Evolutionary conservation across 2,797 vertebrate genomes (phyloP).

Genomic region (Fundulus diaphanus): DNA sequence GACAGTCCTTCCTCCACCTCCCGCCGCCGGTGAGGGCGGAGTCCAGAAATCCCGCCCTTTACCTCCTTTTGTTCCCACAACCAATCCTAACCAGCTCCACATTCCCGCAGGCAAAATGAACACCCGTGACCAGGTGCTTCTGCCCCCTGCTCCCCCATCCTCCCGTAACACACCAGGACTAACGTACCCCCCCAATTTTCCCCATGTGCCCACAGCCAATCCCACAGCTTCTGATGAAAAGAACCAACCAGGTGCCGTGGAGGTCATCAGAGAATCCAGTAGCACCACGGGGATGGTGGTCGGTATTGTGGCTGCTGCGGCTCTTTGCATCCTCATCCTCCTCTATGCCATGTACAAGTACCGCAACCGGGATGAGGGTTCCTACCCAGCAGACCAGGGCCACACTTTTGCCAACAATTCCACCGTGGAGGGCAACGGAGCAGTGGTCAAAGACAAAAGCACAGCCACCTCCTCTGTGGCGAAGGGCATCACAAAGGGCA

Average conservation of each 20-base stretch:
- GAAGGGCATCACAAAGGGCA: conserved; percentile 90
- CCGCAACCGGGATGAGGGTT: conserved; percentile 94
- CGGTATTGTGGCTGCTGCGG: conserved; percentile 94
- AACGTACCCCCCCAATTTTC: conserved; percentile 92
- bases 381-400: conserved; percentile 93
- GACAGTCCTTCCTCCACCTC: conserved; percentile 89
- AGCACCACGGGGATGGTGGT: conserved; percentile 98
- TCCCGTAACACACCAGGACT: conserved; percentile 86
- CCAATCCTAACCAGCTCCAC: conserved; percentile 84
- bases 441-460: conserved; percentile 91
- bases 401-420: conserved; percentile 90
- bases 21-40: conserved; percentile 79
- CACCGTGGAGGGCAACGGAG: conserved; percentile 88
- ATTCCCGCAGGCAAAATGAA: conserved; percentile 97
- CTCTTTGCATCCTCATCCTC: conserved; percentile 96
- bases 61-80: conserved; percentile 81
- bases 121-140: conserved; percentile 90
- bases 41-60: conserved; percentile 82
- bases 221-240: conserved; percentile 90
- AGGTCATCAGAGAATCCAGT: conserved; percentile 94
- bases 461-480: conserved; percentile 79
- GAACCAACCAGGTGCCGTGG: conserved; percentile 89
- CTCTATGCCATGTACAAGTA: conserved; percentile 99
- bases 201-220: conserved; percentile 94
- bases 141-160: conserved; percentile 84